These are phyloP conservation scores for Drepana arcuata DNA, from an alignment of 1,140 invertebrate species.

Conservation along the genomic window DNA sequence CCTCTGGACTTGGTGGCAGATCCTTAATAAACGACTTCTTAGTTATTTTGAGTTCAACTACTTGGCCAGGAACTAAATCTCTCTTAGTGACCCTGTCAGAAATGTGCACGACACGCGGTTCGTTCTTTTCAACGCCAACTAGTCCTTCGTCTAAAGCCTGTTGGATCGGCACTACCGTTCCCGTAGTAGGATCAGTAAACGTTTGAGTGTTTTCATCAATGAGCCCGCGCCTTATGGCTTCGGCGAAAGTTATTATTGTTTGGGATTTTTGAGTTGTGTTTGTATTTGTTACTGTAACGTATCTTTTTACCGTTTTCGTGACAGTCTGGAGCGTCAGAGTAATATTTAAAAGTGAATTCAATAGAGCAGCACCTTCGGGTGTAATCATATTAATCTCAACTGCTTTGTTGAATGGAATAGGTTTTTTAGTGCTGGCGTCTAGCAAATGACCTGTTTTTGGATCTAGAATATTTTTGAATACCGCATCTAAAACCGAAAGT, in stretches of 20 bases:
- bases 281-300: conserved; percentile 80
- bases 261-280: conserved; percentile 73
- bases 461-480: conserved; percentile 86
- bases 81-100: conserved; percentile 54
- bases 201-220: conserved; percentile 85
- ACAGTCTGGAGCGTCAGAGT: conserved; percentile 89
- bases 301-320: conserved; percentile 85
- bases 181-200: conserved; percentile 85
- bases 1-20: conserved; percentile 52
- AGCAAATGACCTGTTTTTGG: conserved; percentile 88
- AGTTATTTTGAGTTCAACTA: conserved; percentile 68
- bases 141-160: conserved; percentile 84
- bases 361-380: conserved; percentile 85
- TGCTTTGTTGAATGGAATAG: conserved; percentile 88
- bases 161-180: conserved; percentile 83
- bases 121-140: conserved; percentile 75
- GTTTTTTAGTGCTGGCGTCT: conserved; percentile 82
- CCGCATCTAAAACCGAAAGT: conserved; percentile 87
- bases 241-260: conserved; percentile 81
- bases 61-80: conserved; percentile 58
- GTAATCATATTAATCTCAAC: conserved; percentile 88
- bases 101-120: conserved; percentile 46
- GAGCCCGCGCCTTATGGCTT: conserved; percentile 83
- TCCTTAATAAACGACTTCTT: conserved; percentile 71
- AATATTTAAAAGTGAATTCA: conserved; percentile 88